Base-by-base conservation (phyloP, 2,888 invertebrate genomes). In the Eudemis profundana region DNA sequence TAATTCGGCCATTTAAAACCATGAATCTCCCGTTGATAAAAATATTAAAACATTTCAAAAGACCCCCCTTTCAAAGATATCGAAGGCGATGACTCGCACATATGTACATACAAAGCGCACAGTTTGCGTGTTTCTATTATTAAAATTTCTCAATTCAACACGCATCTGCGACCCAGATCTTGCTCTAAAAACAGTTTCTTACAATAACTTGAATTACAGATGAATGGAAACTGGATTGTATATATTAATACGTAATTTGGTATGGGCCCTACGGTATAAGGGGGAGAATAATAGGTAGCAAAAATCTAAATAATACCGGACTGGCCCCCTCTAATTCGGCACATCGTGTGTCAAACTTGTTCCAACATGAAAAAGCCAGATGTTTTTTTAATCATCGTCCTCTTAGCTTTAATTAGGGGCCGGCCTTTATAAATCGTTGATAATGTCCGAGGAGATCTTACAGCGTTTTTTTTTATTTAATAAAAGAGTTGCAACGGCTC, bases 161-260 rank as follows among this genome's bases (percentile, higher is more conserved):
- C 84, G 78, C 87, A 88, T 87, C 89, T 87, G 86, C 86, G 88
- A 84, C 86, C 89, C 87, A 89, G 80, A 86, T 89, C 80, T 79
- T 84, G 82, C 79, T 84, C 83, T 76, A 80, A 86, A 88, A 87
- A 84, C 81, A 78, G 72, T 77, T 79, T 78, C 82, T 86, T 81
- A 87, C 84, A 88, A 89, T 85, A 85, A 89, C 86, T 86, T 82
- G 85, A 85, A 87, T 89, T 87, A 85, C 82, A 86, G 86, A 86
- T 90, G 89, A 91, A 91, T 89, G 79, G 84, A 88, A 90, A 90
- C 91, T 91, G 90, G 90, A 90, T 86, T 85, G 90, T 82, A 90
- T 90, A 83, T 80, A 87, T 90, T 87, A 91, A 90, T 87, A 85
- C 83, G 80, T 86, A 90, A 91, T 90, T 88, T 82, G 85, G 86